Conservation (phyloP, 2,113 vertebrate genomes). For the Paracanthobrama guichenoti region DNA sequence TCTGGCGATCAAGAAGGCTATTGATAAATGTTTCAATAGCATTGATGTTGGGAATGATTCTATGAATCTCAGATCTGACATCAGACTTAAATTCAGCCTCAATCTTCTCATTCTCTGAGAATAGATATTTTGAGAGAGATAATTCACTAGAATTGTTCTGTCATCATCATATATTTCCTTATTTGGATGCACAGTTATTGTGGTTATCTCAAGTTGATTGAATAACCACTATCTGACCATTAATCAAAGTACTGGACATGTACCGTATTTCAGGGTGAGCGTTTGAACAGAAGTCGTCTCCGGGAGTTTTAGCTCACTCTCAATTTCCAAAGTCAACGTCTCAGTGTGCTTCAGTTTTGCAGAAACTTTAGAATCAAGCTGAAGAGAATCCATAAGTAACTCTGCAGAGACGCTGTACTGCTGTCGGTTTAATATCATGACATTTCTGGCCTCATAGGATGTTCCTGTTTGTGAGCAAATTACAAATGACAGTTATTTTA, state of each 20-base stretch:
- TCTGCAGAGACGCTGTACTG: slow-evolving; percentile 75
- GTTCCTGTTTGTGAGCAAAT: slow-evolving; percentile 67
- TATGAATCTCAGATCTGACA: slow-evolving; percentile 72
- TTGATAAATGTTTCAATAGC: slow-evolving; percentile 66
- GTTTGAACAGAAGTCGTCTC: slow-evolving; percentile 76
- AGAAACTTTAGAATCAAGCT: slow-evolving; percentile 76
- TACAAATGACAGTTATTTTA: not conserved
- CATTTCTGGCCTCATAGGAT: slow-evolving; percentile 74
- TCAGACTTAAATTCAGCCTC: slow-evolving; percentile 82
- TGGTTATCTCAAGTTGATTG: no score
- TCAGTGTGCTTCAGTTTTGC: slow-evolving; percentile 69
- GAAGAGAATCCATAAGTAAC: slow-evolving; percentile 78
- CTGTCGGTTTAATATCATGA: slow-evolving; percentile 81
- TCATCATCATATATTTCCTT: no score
- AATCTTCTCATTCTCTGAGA: slow-evolving; percentile 81
- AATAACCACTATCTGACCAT: no score
- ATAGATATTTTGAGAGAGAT: not conserved
- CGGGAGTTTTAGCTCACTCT: slow-evolving; percentile 75
- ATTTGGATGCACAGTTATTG: no score
- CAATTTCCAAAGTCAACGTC: slow-evolving; percentile 76
- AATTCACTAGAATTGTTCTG: no score
- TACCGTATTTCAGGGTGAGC: slow-evolving; percentile 82
- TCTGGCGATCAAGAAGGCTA: slow-evolving; percentile 77
- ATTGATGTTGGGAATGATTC: slow-evolving; percentile 59
- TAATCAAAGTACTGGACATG: not conserved